Conservation (phyloP, 1,140 invertebrate species). For the Cataglyphis hispanica region DNA sequence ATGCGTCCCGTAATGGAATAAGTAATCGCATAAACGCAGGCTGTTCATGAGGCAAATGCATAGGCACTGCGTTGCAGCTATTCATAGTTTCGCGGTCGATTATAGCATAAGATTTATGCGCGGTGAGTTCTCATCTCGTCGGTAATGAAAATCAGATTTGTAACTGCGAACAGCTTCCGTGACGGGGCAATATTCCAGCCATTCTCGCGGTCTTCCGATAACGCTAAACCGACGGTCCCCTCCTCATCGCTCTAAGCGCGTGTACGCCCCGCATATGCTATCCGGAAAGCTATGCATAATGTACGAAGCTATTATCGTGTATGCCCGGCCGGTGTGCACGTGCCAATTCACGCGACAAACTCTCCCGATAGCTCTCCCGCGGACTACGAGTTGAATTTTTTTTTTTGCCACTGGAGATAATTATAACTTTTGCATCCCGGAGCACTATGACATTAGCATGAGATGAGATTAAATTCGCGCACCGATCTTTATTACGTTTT, state of each 20-base stretch:
- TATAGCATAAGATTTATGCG: conserved; percentile 41
- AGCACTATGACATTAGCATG: neutral
- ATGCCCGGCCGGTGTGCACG: neutral
- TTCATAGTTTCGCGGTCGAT: conserved; percentile 35
- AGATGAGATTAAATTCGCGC: neutral
- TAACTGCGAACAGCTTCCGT: conserved; percentile 40
- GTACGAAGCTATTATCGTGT: conserved; percentile 50
- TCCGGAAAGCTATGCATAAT: conserved; percentile 35
- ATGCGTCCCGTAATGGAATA: conserved; percentile 11
- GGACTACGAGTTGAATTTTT: neutral
- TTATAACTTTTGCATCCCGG: conserved; percentile 29
- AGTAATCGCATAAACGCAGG: conserved; percentile 35
- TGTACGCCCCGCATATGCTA: conserved; percentile 17
- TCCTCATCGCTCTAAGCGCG: conserved; percentile 17
- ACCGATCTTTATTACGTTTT: neutral
- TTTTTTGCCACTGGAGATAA: conserved; percentile 18
- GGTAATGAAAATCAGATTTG: conserved; percentile 55
- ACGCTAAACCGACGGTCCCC: conserved; percentile 29
- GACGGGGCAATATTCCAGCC: conserved; percentile 34
- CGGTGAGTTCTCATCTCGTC: conserved; percentile 43
- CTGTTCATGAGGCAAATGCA: conserved; percentile 32
- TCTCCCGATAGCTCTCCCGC: conserved; percentile 14
- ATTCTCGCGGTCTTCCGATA: conserved; percentile 50
- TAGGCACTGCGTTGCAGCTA: neutral
- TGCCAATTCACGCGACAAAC: conserved; percentile 13